Evolutionary conservation across 2,888 invertebrate genomes (phyloP).

Genomic region (Amphipyra berbera): DNA sequence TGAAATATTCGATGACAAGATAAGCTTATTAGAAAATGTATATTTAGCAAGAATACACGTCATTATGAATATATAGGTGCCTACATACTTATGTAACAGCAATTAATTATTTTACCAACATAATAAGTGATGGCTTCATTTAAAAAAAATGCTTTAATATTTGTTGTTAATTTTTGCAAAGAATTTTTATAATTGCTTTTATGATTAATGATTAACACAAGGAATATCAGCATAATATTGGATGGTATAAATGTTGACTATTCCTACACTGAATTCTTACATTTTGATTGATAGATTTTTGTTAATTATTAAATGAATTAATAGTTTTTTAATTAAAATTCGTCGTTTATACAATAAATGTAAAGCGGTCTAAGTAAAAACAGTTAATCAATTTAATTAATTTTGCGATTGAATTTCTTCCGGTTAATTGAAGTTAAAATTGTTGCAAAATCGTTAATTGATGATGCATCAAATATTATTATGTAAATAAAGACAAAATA

Average conservation of each 20-base stretch:
- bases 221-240: background rate
- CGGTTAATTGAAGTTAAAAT: background rate
- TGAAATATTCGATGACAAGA: slow-evolving; percentile 54
- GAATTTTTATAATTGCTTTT: slow-evolving; percentile 33
- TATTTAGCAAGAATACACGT: slow-evolving; percentile 42
- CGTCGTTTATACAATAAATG: slow-evolving; percentile 17
- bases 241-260: too few species aligned
- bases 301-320: slow-evolving; percentile 20
- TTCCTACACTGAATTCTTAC: background rate
- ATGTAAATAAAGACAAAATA: too few species aligned
- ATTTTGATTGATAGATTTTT: slow-evolving; percentile 23
- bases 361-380: slow-evolving; percentile 1
- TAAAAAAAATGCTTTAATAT: slow-evolving; percentile 14
- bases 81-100: slow-evolving; percentile 35
- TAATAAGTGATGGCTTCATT: slow-evolving; percentile 37
- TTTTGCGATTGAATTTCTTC: slow-evolving; percentile 4
- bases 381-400: slow-evolving; percentile 14
- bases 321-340: slow-evolving; percentile 23
- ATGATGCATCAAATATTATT: background rate
- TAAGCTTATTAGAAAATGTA: slow-evolving; percentile 45
- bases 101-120: slow-evolving; percentile 44
- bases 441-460: background rate
- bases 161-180: slow-evolving; percentile 13
- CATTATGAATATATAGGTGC: slow-evolving; percentile 15
- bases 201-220: slow-evolving; percentile 18